Percentiles rank a stretch among this genome's conserved stretches.
These are phyloP conservation scores for Leptonema lineaticorne DNA, from an alignment of 1,140 invertebrate species.

Conservation along the genomic window DNA sequence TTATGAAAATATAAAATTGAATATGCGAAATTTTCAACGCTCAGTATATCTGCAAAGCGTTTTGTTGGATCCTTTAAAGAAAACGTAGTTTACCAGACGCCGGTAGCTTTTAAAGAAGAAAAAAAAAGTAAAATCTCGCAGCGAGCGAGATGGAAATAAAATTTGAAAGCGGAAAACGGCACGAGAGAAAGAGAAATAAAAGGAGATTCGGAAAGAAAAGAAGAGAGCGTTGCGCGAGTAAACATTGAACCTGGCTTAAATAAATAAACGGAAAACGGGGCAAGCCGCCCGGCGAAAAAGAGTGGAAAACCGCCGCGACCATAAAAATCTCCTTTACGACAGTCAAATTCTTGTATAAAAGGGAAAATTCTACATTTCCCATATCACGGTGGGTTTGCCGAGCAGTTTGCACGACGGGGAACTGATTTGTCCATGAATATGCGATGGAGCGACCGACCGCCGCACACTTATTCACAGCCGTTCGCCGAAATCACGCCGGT, in stretches of 20 bases:
- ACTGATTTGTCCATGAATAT: conserved; percentile 38
- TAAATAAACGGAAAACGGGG: conserved; percentile 14
- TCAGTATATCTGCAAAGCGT: not conserved
- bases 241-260: conserved; percentile 5
- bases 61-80: conserved; percentile 2
- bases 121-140: too few relatives aligned
- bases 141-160: too few relatives aligned
- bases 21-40: not conserved
- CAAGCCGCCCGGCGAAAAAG: not conserved
- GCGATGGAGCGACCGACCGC: conserved; percentile 29
- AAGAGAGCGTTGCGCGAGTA: not conserved
- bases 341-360: conserved; percentile 19
- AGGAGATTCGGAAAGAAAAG: too few relatives aligned
- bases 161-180: too few relatives aligned
- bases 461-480: not conserved
- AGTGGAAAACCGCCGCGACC: conserved; percentile 3
- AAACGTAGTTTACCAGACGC: conserved; percentile 2
- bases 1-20: conserved; percentile 1
- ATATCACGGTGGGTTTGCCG: conserved; percentile 6
- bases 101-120: not conserved
- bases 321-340: conserved; percentile 26
- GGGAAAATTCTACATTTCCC: conserved; percentile 24
- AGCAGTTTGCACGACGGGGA: conserved; percentile 14
- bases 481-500: not conserved
- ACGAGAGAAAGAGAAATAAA: too few relatives aligned